Conservation (phyloP, 1,140 invertebrate species). For the Tenebrio molitor region DNA sequence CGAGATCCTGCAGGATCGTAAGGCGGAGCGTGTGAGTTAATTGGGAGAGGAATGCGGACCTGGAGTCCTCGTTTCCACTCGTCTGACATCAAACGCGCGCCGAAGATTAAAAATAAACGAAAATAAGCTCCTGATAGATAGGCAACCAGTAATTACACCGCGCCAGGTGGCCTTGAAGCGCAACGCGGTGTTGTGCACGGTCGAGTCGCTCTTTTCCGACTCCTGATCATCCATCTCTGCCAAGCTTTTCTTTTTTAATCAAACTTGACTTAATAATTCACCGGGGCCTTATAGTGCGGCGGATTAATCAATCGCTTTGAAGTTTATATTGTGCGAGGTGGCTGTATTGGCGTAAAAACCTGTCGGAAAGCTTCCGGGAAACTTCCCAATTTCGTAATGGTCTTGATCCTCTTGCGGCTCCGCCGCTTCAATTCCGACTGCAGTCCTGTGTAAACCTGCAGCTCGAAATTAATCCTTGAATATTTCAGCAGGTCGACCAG, state of each 20-base stretch:
- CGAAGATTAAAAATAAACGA: not conserved
- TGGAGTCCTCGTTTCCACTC: too few relatives aligned
- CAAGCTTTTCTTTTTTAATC: slow-evolving; percentile 22
- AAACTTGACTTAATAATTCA: slow-evolving; percentile 32
- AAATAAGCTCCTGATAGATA: too few relatives aligned
- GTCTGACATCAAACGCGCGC: too few relatives aligned
- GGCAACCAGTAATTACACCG: too few relatives aligned
- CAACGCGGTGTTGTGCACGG: too few relatives aligned
- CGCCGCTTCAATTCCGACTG: not conserved
- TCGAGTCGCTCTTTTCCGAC: too few relatives aligned
- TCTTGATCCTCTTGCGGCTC: not conserved
- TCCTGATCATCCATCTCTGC: slow-evolving; percentile 13
- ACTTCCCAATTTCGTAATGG: slow-evolving; percentile 24
- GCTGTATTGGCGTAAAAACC: not conserved
- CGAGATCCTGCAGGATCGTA: not conserved
- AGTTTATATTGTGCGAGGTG: slow-evolving; percentile 28
- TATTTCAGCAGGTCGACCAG: not conserved
- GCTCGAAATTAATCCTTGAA: slow-evolving; percentile 1
- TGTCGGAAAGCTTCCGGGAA: not conserved
- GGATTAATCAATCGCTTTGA: slow-evolving; percentile 32
- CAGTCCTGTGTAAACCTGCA: slow-evolving; percentile 1
- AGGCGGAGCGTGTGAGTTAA: not conserved
- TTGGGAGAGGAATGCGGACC: not conserved
- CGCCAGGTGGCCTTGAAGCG: too few relatives aligned
- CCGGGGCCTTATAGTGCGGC: slow-evolving; percentile 1